These are phyloP conservation scores for Hycleus cichorii DNA, from an alignment of 1,140 invertebrate species.

Conservation along the genomic window DNA sequence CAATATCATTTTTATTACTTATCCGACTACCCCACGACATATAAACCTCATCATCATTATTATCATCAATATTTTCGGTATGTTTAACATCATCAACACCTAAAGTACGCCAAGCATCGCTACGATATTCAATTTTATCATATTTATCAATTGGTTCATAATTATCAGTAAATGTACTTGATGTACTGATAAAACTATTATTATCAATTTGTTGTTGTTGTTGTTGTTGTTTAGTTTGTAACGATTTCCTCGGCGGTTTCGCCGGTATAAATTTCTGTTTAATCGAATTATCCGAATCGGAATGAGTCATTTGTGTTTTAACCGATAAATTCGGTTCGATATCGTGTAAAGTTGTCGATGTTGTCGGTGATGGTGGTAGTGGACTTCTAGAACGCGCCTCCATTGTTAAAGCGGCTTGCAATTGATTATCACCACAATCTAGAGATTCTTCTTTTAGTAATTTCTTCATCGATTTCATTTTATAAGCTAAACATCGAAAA, in stretches of 20 bases:
- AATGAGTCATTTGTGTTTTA: constrained; percentile 20
- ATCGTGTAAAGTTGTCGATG: constrained; percentile 43
- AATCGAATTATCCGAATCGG: background rate
- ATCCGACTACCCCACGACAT: constrained; percentile 31
- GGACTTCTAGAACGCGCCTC: constrained; percentile 70
- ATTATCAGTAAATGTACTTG: constrained; percentile 39
- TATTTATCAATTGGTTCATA: constrained; percentile 50
- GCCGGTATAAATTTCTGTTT: constrained; percentile 51
- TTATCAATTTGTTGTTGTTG: constrained; percentile 18
- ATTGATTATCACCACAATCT: constrained; percentile 65
- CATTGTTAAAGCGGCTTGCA: constrained; percentile 63
- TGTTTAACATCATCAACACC: constrained; percentile 64
- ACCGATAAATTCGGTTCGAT: constrained; percentile 33
- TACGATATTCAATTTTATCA: constrained; percentile 60
- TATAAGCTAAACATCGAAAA: constrained; percentile 63
- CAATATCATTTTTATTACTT: constrained; percentile 12
- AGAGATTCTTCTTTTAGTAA: constrained; percentile 61
- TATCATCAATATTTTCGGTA: constrained; percentile 43
- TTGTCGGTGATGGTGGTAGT: constrained; percentile 58
- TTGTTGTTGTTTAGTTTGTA: constrained; percentile 18
- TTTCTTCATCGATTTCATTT: constrained; percentile 81
- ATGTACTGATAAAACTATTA: constrained; percentile 34
- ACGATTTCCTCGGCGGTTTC: constrained; percentile 57
- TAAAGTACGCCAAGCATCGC: constrained; percentile 68
- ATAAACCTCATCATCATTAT: constrained; percentile 37